Evolutionary conservation across 2,113 vertebrate genomes (phyloP).

Genomic region (Entomyzon cyanotis): DNA sequence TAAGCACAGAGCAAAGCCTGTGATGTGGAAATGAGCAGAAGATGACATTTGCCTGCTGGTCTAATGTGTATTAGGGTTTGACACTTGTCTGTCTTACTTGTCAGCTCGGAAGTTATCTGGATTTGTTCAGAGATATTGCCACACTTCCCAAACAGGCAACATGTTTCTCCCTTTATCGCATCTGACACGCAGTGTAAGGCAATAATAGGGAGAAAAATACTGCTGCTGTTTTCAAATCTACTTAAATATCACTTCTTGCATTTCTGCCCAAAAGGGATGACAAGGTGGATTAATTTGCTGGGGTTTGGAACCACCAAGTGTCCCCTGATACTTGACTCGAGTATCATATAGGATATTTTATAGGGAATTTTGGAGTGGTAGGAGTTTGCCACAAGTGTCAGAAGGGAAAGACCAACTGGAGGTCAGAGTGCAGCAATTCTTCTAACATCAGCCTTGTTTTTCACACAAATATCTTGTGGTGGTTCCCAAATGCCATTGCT

Average conservation of each 20-base stretch:
- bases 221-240: slow-evolving; percentile 23
- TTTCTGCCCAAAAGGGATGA: background rate
- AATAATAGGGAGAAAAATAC: background rate
- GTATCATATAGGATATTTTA: background rate
- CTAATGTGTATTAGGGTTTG: slow-evolving; percentile 5
- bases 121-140: slow-evolving; percentile 21
- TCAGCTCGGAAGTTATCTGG: slow-evolving; percentile 22
- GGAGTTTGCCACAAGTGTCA: background rate
- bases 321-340: background rate
- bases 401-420: background rate
- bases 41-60: slow-evolving; percentile 28
- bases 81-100: slow-evolving; percentile 51
- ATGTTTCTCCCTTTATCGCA: slow-evolving; percentile 5
- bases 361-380: background rate
- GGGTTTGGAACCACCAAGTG: background rate
- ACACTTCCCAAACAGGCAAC: background rate
- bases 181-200: background rate
- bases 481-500: background rate
- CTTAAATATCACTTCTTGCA: slow-evolving; percentile 4
- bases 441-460: background rate
- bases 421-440: background rate
- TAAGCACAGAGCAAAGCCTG: background rate
- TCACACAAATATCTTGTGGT: background rate
- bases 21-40: slow-evolving; percentile 36
- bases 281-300: slow-evolving; percentile 32